Conservation (phyloP, 2,888 invertebrate genomes). For the Apamea anceps region DNA sequence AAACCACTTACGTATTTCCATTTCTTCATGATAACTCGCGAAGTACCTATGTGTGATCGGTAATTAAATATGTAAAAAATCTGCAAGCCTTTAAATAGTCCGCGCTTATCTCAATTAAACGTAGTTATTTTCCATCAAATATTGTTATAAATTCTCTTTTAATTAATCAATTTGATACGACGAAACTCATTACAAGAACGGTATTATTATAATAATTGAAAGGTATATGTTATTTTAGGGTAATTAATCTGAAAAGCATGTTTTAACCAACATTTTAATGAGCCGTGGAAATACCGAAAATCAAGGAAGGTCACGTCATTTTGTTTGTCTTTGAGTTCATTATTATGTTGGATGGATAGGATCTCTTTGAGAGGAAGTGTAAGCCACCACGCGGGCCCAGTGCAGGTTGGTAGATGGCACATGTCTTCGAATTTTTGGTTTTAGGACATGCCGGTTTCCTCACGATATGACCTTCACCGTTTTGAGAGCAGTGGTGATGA, state of each 20-base stretch:
- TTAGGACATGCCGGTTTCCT: too few relatives aligned
- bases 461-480: too few relatives aligned
- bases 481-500: too few relatives aligned
- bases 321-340: neutral
- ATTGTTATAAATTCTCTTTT: neutral
- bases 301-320: neutral
- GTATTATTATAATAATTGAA: slow-evolving; percentile 24
- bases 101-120: slow-evolving; percentile 1
- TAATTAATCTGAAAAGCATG: neutral
- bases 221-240: neutral
- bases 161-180: slow-evolving; percentile 41
- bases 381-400: too few relatives aligned
- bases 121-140: neutral
- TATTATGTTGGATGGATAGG: neutral
- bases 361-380: too few relatives aligned
- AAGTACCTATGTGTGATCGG: neutral
- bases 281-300: neutral
- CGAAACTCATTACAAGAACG: slow-evolving; percentile 15
- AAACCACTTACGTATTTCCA: slow-evolving; percentile 32
- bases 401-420: too few relatives aligned
- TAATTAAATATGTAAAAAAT: neutral
- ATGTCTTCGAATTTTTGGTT: too few relatives aligned
- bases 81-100: slow-evolving; percentile 5
- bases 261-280: neutral
- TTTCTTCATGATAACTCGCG: slow-evolving; percentile 24